A percentile compares a stretch with the other conserved stretches of the same genome.
Evolutionary conservation across 2,113 vertebrate species (phyloP).

Genomic region (Alaudala cheleensis): DNA sequence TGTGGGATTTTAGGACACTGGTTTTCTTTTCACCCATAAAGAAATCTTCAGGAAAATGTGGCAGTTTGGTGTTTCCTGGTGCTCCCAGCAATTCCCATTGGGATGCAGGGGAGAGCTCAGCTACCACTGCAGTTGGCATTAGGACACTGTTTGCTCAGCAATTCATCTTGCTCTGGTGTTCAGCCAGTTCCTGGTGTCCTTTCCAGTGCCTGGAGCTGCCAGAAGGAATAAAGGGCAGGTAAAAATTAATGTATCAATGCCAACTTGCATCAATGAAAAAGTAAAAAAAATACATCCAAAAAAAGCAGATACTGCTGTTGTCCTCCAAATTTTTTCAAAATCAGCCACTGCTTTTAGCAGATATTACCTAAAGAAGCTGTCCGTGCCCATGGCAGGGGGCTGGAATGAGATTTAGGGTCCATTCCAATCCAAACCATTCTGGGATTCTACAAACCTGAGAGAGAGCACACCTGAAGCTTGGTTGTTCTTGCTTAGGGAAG

Average conservation of each 20-base stretch:
- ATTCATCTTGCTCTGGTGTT: background rate
- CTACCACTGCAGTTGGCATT: rapidly evolving
- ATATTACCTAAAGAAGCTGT: background rate
- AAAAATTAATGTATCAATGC: background rate
- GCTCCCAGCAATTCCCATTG: background rate
- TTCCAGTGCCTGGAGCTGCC: background rate
- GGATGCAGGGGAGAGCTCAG: background rate
- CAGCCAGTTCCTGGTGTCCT: background rate
- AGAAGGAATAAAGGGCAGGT: background rate
- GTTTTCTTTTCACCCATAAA: background rate
- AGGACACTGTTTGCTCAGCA: background rate
- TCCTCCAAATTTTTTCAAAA: background rate
- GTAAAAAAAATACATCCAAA: background rate
- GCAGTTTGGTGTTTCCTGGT: background rate
- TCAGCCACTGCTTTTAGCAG: background rate
- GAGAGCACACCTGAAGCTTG: background rate
- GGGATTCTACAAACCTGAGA: background rate
- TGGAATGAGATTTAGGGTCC: background rate
- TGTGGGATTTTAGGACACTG: background rate
- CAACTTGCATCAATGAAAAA: background rate
- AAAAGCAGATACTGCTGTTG: background rate
- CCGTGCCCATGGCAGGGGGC: background rate
- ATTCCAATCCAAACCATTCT: background rate
- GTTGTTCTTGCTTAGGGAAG: background rate
- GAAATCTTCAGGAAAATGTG: background rate